Evolutionary conservation across 1,140 invertebrate genomes (phyloP), one percentile per base, ranked within the genome.

Genomic region (Apis florea): DNA sequence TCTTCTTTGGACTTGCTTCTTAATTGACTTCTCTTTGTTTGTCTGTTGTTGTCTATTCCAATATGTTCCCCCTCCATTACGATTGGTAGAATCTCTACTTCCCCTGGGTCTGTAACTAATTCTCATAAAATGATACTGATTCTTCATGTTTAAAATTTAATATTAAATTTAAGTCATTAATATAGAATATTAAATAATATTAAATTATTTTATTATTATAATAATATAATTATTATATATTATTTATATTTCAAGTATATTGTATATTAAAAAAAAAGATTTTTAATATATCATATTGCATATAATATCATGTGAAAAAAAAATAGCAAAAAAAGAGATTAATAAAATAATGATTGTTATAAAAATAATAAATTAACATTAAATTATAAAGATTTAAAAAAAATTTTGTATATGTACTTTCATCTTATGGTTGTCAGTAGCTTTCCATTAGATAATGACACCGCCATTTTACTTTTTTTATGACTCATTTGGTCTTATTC

Each of bases 1-100:
- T 89, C 96, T 96, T 73, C 93, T 93, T 56, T 93, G 92, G 75
- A 91, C 91, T 19, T 90, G 90, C 58, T 93, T 93, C 21, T 92
- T 92, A 21, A 79, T 76, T 1, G 71, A 11, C 40, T 94, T 95
- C 15, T 90, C 85, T 58, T 88, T 89, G 26, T 91, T 90, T 26
- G 87, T 85, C 51, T 92, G 91, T 80, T 93, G 93, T 49, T 93
- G 93, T 61, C 90, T 93, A 59, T 93, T 94, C 93, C 93, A 93
- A 71, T 92, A 94, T 19, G 92, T 93, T 53, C 89, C 86, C 24
- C 89, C 90, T 70, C 90, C 90, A 87, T 90, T 93, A 70, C 92
- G 88, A 81, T 90, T 92, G 72, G 85, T 84, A 90, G 91, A 92
- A 13, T 93, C 92, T 87, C 93, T 91, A 87, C 91, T 93, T 51